Evolutionary conservation across 2,888 invertebrate species (phyloP), one percentile per base, ranked within the genome.

Genomic region (Onthophagus sagittarius): DNA sequence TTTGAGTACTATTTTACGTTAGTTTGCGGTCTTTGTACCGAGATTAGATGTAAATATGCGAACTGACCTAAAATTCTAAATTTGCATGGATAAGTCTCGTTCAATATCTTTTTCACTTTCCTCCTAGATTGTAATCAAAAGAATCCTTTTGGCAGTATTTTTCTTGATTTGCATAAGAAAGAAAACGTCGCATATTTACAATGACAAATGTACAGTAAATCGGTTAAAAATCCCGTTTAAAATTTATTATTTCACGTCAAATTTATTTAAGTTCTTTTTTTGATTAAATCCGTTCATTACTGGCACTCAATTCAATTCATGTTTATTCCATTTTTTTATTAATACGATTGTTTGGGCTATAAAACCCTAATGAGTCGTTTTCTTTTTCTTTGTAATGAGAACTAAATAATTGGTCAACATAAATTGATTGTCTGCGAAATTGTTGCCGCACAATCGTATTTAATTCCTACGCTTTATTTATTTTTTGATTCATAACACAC

Each of bases 141-240:
- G 67, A 23, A 67, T 67, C 62, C 63, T 13, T 62, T 70, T 72
- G 72, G 72, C 72, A 72, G 72, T 72, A 72, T 63, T 15, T 65
- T 63, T 53, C 23, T 67, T 67, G 67, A 67, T 67, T 67, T 32
- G 67, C 67, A 67, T 13, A 31, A 67, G 67, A 67, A 67, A 67
- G 67, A 67, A 67, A 78, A 78, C 76, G 76, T 79, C 78, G 79
- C 79, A 79, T 77, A 79, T 79, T 79, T 77, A 79, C 79, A 77
- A 63, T 70, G 63, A 73, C 72, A 74, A 74, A 75, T 75, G 74
- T 76, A 76, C 74, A 73, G 70, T 53, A 53, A 53, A 53, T 53
- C 11, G 39, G 39, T 53, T 53, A 53, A 53, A 53, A 53, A 53
- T 53, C 39, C 39, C 7, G 39, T 71, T 73, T 74, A 73, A 73